phyloP scores from a whole-genome alignment of 2,888 invertebrate genomes.

The Adineta ricciae region DNA sequence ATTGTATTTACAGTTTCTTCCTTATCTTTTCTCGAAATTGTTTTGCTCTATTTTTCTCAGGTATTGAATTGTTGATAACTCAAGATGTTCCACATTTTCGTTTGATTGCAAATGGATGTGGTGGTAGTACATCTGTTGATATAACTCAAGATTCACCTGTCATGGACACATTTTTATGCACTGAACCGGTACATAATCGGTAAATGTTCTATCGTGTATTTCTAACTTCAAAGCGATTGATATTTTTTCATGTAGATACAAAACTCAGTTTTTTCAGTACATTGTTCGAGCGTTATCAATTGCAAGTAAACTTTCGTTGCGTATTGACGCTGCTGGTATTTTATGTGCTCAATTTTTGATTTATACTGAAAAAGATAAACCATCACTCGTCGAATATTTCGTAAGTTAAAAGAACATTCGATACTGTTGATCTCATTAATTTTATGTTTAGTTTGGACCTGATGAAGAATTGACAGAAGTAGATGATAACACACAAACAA shows the following conservation, averaged over 20 bases:
- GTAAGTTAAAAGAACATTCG: neutral
- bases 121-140: slow-evolving; percentile 6
- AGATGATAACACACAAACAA: neutral
- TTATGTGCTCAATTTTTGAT: neutral
- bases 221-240: no score
- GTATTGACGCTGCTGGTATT: slow-evolving; percentile 2
- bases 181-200: neutral
- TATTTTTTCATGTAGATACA: neutral
- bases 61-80: neutral
- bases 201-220: neutral
- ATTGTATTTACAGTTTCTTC: neutral
- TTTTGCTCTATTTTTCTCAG: neutral
- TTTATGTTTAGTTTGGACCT: neutral
- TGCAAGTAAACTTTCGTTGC: neutral
- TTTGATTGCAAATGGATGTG: slow-evolving; percentile 6
- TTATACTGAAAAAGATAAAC: slow-evolving; percentile 11
- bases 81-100: slow-evolving; percentile 1
- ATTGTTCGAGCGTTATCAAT: neutral
- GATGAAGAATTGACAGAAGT: neutral
- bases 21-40: no score
- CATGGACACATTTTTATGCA: neutral
- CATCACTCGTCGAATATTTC: neutral
- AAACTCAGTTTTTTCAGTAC: slow-evolving; percentile 21
- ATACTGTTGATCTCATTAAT: no score
- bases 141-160: neutral